Percentiles rank a stretch among this genome's conserved stretches.
These are phyloP conservation scores for Ataeniobius toweri DNA, from an alignment of 2,797 vertebrate genomes.

Conservation along the genomic window DNA sequence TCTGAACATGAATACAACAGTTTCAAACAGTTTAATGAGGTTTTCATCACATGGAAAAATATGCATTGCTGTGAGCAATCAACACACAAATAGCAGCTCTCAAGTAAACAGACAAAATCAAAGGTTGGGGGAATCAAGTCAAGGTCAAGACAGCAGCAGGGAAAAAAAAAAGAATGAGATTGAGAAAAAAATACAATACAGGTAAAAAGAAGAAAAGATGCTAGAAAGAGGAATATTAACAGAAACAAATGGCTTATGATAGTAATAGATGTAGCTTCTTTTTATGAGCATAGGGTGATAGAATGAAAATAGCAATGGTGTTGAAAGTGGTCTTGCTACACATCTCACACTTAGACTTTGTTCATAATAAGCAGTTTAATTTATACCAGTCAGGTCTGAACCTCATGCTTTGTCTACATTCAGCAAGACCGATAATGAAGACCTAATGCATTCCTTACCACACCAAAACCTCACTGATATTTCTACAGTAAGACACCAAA, in stretches of 20 bases:
- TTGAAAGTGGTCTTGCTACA: background rate
- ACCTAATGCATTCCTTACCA: constrained; percentile 1
- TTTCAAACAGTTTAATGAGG: constrained; percentile 24
- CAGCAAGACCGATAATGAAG: constrained; percentile 22
- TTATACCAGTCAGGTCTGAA: constrained; percentile 35
- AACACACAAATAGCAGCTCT: constrained; percentile 10
- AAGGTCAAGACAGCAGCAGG: constrained; percentile 19
- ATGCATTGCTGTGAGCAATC: constrained; percentile 21
- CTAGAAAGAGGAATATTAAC: constrained; percentile 2
- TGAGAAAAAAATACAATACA: background rate
- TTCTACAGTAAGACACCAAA: background rate
- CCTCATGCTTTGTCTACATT: constrained; percentile 20
- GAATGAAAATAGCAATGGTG: background rate
- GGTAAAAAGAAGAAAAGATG: background rate
- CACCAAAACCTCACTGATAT: constrained; percentile 14
- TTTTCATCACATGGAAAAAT: constrained; percentile 20
- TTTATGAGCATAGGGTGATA: background rate
- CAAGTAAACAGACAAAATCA: constrained; percentile 15
- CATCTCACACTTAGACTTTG: background rate
- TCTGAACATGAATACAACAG: constrained; percentile 20
- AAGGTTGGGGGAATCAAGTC: constrained; percentile 19
- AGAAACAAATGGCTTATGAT: background rate
- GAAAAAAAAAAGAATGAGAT: background rate
- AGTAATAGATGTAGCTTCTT: background rate
- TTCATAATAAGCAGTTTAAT: constrained; percentile 1